phyloP scores from a whole-genome alignment of 2,113 vertebrate species.

The Platysteira castanea region DNA sequence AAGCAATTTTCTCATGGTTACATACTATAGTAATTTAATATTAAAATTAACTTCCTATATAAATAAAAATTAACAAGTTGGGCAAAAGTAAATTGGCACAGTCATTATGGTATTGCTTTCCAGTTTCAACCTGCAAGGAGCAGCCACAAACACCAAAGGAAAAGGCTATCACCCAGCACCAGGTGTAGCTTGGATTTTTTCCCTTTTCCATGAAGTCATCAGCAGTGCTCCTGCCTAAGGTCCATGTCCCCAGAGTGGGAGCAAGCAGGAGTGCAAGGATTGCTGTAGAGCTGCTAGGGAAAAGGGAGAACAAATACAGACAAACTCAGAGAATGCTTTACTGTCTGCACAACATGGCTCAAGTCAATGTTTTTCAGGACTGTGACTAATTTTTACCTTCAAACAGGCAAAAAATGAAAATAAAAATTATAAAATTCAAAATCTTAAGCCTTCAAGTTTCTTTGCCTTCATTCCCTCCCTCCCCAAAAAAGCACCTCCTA shows the following conservation, averaged over 20 bases:
- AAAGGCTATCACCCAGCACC: background rate
- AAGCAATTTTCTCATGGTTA: constrained; percentile 14
- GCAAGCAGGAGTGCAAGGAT: background rate
- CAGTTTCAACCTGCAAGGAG: constrained; percentile 51
- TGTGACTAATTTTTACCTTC: constrained; percentile 16
- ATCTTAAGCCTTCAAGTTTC: constrained; percentile 31
- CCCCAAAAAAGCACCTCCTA: constrained; percentile 15
- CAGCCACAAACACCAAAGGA: background rate
- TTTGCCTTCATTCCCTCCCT: constrained; percentile 35
- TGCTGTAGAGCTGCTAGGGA: background rate
- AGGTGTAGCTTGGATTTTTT: background rate
- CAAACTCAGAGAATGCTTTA: background rate
- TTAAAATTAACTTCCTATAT: constrained; percentile 51
- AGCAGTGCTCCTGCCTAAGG: background rate
- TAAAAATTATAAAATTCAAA: background rate
- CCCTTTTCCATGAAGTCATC: background rate
- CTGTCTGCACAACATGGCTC: background rate
- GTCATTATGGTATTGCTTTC: constrained; percentile 62
- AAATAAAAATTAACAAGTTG: constrained; percentile 50
- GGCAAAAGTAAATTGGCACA: constrained; percentile 75
- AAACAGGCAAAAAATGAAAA: background rate
- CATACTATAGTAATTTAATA: constrained; percentile 27
- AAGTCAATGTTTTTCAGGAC: background rate
- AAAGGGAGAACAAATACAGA: background rate
- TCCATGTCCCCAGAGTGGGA: background rate